Evolutionary conservation across 2,797 vertebrate genomes (phyloP).

Genomic region (Micromesistius poutassou): DNA sequence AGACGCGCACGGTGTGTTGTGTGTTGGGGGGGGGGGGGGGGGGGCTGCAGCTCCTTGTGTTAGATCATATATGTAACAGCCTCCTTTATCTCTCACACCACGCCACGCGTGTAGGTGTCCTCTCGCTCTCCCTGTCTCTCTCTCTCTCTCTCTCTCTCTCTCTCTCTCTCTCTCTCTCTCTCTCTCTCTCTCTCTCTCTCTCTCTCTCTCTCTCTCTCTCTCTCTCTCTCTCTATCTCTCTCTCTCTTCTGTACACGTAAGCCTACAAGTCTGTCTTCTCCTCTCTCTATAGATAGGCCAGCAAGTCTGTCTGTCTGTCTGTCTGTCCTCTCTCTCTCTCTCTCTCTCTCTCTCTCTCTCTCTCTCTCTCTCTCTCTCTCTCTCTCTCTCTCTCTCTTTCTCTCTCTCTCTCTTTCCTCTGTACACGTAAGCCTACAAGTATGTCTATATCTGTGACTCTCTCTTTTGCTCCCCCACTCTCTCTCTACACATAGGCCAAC

Average conservation of each 20-base stretch:
- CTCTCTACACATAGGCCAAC: too few species aligned
- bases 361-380: neutral
- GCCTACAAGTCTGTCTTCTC: too few species aligned
- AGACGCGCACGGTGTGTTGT: neutral
- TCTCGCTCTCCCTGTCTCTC: neutral
- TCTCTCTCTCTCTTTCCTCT: too few species aligned
- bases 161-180: constrained; percentile 17
- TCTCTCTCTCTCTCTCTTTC: constrained; percentile 3
- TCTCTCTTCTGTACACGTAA: too few species aligned
- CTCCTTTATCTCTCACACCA: constrained; percentile 43
- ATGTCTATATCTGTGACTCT: too few species aligned
- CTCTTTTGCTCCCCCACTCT: too few species aligned
- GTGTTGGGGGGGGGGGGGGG: neutral
- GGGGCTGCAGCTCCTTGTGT: neutral
- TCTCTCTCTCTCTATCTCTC: too few species aligned
- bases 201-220: too few species aligned
- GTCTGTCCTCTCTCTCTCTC: neutral
- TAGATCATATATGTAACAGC: neutral
- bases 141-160: constrained; percentile 19
- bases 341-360: neutral
- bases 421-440: too few species aligned
- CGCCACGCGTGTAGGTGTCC: constrained; percentile 26
- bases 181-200: constrained; percentile 9
- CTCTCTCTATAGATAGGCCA: neutral
- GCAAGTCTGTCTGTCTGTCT: neutral